These are phyloP conservation scores for Eupsilia transversa DNA, from an alignment of 2,888 invertebrate species.

Conservation along the genomic window DNA sequence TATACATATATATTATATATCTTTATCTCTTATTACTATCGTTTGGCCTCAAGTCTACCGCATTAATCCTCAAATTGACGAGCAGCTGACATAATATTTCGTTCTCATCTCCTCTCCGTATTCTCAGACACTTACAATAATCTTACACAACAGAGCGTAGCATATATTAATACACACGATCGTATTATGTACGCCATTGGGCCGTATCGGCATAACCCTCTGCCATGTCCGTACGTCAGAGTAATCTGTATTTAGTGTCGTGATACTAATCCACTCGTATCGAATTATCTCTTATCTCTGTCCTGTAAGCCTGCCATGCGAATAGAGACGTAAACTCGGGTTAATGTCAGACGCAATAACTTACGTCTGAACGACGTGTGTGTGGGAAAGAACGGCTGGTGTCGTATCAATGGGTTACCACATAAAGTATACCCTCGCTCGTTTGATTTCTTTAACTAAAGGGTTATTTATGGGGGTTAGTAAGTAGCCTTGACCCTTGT, in stretches of 20 bases:
- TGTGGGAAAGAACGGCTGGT: constrained; percentile 33
- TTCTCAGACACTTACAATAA: constrained; percentile 32
- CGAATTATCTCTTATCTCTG: constrained; percentile 72
- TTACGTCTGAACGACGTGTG: constrained; percentile 29
- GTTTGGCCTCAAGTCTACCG: constrained; percentile 9
- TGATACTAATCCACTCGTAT: constrained; percentile 67
- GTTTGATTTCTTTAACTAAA: constrained; percentile 28
- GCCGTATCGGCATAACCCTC: constrained; percentile 53
- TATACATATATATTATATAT: too few relatives aligned
- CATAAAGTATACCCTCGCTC: not conserved
- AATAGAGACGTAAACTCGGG: constrained; percentile 58
- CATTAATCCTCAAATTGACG: constrained; percentile 37
- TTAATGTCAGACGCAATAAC: constrained; percentile 53
- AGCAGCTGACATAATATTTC: constrained; percentile 52
- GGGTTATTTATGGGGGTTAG: constrained; percentile 17
- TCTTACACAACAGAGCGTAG: constrained; percentile 37
- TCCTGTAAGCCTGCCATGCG: constrained; percentile 61
- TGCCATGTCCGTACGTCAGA: constrained; percentile 67
- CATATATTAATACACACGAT: constrained; percentile 62
- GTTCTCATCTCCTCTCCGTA: constrained; percentile 14
- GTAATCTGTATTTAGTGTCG: constrained; percentile 75
- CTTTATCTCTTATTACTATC: too few relatives aligned
- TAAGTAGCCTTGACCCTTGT: constrained; percentile 21
- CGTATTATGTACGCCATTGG: constrained; percentile 55
- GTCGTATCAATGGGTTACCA: not conserved